A percentile compares a stretch with the other conserved stretches of the same genome.
Conservation (phyloP, 2,888 invertebrate genomes). For the Lepetodrilus schrolli region DNA sequence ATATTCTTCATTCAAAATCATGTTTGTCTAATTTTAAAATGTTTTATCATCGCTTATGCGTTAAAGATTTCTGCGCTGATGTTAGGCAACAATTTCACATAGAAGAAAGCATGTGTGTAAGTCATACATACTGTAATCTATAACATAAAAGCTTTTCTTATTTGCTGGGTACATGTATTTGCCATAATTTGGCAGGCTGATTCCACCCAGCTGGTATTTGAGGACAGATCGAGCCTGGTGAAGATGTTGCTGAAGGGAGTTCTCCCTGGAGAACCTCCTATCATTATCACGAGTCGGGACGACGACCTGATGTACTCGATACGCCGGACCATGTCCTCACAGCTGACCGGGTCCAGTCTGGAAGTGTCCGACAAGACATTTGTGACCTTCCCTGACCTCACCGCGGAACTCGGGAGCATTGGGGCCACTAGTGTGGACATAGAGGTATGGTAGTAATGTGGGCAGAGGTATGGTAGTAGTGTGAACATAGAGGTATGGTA, state of each 20-base stretch:
- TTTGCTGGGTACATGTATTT: too few relatives aligned
- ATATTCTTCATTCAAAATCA: background rate
- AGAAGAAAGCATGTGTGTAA: too few relatives aligned
- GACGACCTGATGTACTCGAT: constrained; percentile 23
- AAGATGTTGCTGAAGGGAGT: constrained; percentile 27
- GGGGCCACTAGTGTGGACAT: background rate
- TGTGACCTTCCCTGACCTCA: constrained; percentile 4
- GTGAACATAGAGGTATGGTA: too few relatives aligned
- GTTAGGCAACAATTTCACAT: too few relatives aligned
- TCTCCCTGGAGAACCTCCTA: constrained; percentile 36
- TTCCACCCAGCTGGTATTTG: background rate
- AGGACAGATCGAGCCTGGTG: background rate
- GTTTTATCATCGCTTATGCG: too few relatives aligned
- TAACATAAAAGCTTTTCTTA: too few relatives aligned
- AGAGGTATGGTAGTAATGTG: too few relatives aligned
- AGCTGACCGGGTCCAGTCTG: background rate
- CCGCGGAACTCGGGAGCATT: background rate
- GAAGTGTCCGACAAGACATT: background rate
- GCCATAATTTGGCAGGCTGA: background rate
- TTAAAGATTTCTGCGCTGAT: too few relatives aligned
- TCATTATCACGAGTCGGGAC: background rate
- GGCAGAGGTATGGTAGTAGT: too few relatives aligned
- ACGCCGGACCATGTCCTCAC: background rate
- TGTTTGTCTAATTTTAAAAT: too few relatives aligned
- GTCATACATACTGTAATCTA: too few relatives aligned